Evolutionary conservation across 2,888 invertebrate species (phyloP).

Genomic region (Parelbella ahira): DNA sequence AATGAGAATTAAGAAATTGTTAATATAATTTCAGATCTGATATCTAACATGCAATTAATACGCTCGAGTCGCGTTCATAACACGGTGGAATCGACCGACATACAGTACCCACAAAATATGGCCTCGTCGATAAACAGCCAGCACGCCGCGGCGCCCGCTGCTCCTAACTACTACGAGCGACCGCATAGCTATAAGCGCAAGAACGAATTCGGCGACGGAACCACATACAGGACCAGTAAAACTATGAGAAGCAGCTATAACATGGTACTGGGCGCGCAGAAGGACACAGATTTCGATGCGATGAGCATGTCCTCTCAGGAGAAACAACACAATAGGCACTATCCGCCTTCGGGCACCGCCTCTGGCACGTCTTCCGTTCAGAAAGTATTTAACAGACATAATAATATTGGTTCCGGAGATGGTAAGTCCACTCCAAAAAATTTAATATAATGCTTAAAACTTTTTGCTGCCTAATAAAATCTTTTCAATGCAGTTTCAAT

Average conservation of each 20-base stretch:
- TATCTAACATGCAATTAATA: slow-evolving; percentile 60
- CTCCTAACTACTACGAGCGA: slow-evolving; percentile 63
- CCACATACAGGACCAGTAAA: slow-evolving; percentile 63
- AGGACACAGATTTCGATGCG: slow-evolving; percentile 52
- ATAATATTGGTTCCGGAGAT: slow-evolving; percentile 56
- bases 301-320: slow-evolving; percentile 48
- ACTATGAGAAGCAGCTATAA: slow-evolving; percentile 64
- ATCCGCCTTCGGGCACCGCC: slow-evolving; percentile 51
- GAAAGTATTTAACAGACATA: slow-evolving; percentile 64
- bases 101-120: slow-evolving; percentile 60
- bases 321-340: slow-evolving; percentile 52
- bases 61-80: slow-evolving; percentile 57
- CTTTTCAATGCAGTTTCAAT: slow-evolving; percentile 31
- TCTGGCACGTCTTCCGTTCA: slow-evolving; percentile 49
- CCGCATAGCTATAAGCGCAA: slow-evolving; percentile 61
- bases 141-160: slow-evolving; percentile 54
- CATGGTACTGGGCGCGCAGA: slow-evolving; percentile 55
- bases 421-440: slow-evolving; percentile 50
- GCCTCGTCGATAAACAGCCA: slow-evolving; percentile 44
- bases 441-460: slow-evolving; percentile 28
- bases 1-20: too few species aligned
- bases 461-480: slow-evolving; percentile 38
- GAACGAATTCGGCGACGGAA: slow-evolving; percentile 63
- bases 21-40: slow-evolving; percentile 50
- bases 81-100: slow-evolving; percentile 63